Conservation (phyloP, 37 sponge, comb jelly and placozoan species). For the Corticium candelabrum region DNA sequence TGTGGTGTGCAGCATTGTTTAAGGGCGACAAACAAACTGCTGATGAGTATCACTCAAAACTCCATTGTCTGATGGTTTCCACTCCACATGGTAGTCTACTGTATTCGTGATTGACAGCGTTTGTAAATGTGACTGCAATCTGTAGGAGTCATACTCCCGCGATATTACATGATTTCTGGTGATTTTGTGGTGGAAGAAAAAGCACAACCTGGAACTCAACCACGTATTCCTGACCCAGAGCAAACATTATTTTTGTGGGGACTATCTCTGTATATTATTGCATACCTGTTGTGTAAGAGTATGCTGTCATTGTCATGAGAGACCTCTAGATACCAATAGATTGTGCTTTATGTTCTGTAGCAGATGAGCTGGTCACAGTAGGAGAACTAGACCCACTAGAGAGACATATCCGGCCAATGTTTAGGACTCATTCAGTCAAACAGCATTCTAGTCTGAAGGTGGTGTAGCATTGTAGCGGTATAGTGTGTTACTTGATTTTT, state of each 20-base stretch:
- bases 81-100: neutral
- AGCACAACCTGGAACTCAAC: neutral
- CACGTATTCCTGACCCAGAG: neutral
- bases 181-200: neutral
- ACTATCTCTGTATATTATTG: slow-evolving; percentile 54
- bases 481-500: neutral
- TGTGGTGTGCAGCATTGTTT: slow-evolving; percentile 41
- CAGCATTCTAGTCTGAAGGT: neutral
- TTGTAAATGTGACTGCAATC: too few relatives aligned
- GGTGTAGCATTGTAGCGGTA: neutral
- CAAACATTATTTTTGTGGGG: slow-evolving; percentile 50
- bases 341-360: slow-evolving; percentile 12
- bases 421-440: slow-evolving; percentile 1
- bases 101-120: too few relatives aligned
- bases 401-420: slow-evolving; percentile 17
- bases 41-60: slow-evolving; percentile 44
- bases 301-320: neutral
- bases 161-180: neutral
- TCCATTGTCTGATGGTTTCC: slow-evolving; percentile 8
- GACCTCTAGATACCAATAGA: neutral
- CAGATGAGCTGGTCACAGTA: slow-evolving; percentile 35
- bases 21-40: slow-evolving; percentile 30
- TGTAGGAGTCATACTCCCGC: neutral
- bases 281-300: slow-evolving; percentile 45
- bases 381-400: slow-evolving; percentile 63